A percentile compares a stretch with the other conserved stretches of the same genome.
Evolutionary conservation across 2,888 invertebrate genomes (phyloP).

Genomic region (Hipparchia sbordonii): DNA sequence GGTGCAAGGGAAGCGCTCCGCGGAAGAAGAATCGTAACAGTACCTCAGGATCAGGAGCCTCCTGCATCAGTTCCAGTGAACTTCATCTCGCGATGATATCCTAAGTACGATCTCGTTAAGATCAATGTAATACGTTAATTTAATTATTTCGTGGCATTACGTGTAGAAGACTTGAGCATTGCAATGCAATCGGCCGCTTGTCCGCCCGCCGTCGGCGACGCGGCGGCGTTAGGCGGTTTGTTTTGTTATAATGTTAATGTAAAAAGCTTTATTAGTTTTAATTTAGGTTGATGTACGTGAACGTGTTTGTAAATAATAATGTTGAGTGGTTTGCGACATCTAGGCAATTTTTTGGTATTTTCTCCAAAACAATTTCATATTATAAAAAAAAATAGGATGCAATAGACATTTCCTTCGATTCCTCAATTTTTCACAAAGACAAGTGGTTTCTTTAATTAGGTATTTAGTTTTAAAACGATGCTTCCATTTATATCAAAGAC

Average conservation of each 20-base stretch:
- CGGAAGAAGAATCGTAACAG: constrained; percentile 44
- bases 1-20: constrained; percentile 47
- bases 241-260: constrained; percentile 77
- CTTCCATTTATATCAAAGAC: constrained; percentile 83
- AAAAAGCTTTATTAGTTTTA: constrained; percentile 81
- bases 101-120: constrained; percentile 81
- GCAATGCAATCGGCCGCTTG: constrained; percentile 69
- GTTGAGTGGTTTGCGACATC: constrained; percentile 65
- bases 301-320: constrained; percentile 75
- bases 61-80: constrained; percentile 70
- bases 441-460: constrained; percentile 52
- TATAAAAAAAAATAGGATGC: constrained; percentile 41
- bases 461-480: constrained; percentile 79
- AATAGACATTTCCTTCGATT: constrained; percentile 49
- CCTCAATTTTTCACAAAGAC: constrained; percentile 3
- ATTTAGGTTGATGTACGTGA: constrained; percentile 65
- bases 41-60: constrained; percentile 46
- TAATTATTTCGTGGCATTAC: constrained; percentile 79
- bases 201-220: constrained; percentile 47
- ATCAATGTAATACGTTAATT: constrained; percentile 74
- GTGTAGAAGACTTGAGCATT: constrained; percentile 71
- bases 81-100: constrained; percentile 76
- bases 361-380: constrained; percentile 18
- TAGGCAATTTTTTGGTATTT: constrained; percentile 31
- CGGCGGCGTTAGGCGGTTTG: constrained; percentile 53